Percentiles rank a stretch among this genome's conserved stretches.
Evolutionary conservation across 2,797 vertebrate genomes (phyloP).

Genomic region (Semotilus atromaculatus): DNA sequence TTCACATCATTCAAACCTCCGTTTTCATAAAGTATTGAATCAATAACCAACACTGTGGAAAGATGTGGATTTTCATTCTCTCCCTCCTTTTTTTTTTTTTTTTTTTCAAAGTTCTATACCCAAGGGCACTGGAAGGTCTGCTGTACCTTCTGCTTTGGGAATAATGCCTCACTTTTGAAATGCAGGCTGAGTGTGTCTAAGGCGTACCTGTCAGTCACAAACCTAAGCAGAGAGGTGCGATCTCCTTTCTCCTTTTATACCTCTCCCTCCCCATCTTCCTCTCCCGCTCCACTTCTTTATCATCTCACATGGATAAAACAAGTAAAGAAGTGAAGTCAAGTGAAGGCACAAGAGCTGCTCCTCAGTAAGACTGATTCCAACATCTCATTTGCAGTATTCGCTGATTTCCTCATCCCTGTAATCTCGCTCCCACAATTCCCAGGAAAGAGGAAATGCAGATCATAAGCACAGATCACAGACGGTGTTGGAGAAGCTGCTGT

Average conservation of each 20-base stretch:
- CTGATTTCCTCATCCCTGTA: conserved; percentile 18
- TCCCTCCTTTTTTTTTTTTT: not conserved
- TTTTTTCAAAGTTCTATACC: conserved; percentile 34
- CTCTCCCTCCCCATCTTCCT: not conserved
- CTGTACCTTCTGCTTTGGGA: conserved; percentile 43
- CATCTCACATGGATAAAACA: conserved; percentile 10
- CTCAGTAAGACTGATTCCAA: conserved; percentile 4
- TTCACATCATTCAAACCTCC: conserved; percentile 52
- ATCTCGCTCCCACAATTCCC: conserved; percentile 1
- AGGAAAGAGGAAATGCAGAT: not conserved
- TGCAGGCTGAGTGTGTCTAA: conserved; percentile 34
- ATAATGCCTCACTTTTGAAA: conserved; percentile 57
- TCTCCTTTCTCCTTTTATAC: conserved; percentile 20
- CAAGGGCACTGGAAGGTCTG: conserved; percentile 54
- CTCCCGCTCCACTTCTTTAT: not conserved
- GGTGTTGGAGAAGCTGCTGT: not conserved
- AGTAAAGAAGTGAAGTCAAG: conserved; percentile 4
- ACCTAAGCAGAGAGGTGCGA: conserved; percentile 41
- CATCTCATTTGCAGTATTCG: conserved; percentile 12
- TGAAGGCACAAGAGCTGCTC: conserved; percentile 20
- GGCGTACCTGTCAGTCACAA: conserved; percentile 57
- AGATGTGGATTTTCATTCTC: conserved; percentile 47
- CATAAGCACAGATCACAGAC: not conserved
- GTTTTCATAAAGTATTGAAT: conserved; percentile 47
- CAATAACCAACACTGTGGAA: conserved; percentile 49